Conservation (phyloP, 2,888 invertebrate genomes). For the Allacma fusca region DNA sequence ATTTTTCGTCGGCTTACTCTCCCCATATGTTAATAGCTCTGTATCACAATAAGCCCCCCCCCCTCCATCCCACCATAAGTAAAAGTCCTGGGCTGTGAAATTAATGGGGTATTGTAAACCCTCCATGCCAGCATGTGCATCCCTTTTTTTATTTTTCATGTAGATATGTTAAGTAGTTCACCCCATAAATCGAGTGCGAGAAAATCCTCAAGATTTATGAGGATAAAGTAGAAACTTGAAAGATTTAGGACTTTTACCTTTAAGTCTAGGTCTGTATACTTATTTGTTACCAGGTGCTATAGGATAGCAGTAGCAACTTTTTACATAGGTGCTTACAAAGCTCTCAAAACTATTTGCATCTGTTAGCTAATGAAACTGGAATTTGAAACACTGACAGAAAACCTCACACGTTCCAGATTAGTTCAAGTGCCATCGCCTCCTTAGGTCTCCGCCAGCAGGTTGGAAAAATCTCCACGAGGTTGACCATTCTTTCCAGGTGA, state of each 20-base stretch:
- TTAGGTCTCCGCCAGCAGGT: background rate
- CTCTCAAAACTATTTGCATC: background rate
- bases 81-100: background rate
- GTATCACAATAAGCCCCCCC: background rate
- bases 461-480: background rate
- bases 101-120: slow-evolving; percentile 10
- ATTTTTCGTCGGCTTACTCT: background rate
- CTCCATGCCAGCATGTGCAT: background rate
- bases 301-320: too few relatives aligned
- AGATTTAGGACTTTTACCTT: background rate
- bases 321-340: too few relatives aligned
- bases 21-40: background rate
- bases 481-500: background rate
- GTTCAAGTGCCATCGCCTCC: background rate
- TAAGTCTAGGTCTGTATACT: background rate
- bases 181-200: slow-evolving; percentile 9
- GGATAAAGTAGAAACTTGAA: background rate
- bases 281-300: too few relatives aligned
- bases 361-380: slow-evolving; percentile 19
- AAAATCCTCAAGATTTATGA: background rate
- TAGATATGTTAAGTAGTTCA: slow-evolving; percentile 18
- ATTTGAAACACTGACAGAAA: background rate
- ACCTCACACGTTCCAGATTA: slow-evolving; percentile 3
- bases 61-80: too few relatives aligned
- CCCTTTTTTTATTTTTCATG: background rate